Percentiles rank a stretch among this genome's conserved stretches.
These are phyloP conservation scores for Melanostigma gelatinosum DNA, from an alignment of 2,113 vertebrate genomes.

Conservation along the genomic window DNA sequence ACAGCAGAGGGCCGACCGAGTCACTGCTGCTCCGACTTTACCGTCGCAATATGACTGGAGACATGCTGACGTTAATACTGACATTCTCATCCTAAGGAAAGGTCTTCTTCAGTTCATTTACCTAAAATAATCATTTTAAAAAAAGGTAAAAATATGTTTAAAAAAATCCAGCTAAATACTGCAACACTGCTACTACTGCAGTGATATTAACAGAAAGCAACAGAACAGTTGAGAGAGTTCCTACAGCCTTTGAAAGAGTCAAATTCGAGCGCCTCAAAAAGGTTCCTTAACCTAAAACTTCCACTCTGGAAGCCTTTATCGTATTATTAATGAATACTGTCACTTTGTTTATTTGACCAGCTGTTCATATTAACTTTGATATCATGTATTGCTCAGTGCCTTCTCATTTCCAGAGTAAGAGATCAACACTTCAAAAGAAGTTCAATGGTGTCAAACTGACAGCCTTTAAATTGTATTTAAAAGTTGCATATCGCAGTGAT, in stretches of 20 bases:
- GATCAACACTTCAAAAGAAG: background rate
- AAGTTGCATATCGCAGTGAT: background rate
- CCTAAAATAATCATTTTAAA: background rate
- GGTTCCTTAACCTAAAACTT: background rate
- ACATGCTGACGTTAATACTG: background rate
- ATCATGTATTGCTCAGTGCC: background rate
- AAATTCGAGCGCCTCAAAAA: background rate
- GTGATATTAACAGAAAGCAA: background rate
- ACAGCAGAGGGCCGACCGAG: conserved; percentile 72
- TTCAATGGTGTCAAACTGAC: background rate
- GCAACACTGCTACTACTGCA: background rate
- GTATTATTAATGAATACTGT: background rate
- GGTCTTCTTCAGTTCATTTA: background rate
- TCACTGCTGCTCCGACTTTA: background rate
- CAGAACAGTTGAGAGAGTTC: background rate
- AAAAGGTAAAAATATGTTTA: background rate
- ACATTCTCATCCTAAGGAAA: background rate
- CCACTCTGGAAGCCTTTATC: no score
- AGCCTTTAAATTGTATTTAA: no score
- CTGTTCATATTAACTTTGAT: background rate
- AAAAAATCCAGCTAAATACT: background rate
- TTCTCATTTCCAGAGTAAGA: background rate
- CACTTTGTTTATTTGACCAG: background rate
- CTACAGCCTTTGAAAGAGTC: background rate
- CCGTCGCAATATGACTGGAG: background rate